A percentile compares a stretch with the other conserved stretches of the same genome.
Conservation (phyloP, 2,888 invertebrate species). For the Caenorhabditis japonica region DNA sequence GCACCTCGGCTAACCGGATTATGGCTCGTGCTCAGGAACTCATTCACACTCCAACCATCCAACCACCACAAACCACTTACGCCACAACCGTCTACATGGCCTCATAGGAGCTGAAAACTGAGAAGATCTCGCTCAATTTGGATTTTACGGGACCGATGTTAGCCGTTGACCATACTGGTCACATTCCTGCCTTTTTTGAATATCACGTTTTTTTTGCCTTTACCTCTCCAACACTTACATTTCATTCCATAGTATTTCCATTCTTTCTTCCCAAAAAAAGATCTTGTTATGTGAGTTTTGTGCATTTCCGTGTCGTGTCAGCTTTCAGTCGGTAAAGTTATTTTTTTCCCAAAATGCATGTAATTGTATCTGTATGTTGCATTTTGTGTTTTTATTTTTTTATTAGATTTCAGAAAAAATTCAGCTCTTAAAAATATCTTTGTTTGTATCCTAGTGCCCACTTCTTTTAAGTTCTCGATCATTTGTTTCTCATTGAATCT, state of each 20-base stretch:
- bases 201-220: background rate
- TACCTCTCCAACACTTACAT: conserved; percentile 14
- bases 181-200: background rate
- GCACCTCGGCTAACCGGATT: conserved; percentile 9
- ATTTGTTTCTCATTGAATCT: conserved; percentile 6
- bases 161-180: background rate
- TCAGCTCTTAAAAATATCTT: background rate
- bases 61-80: conserved; percentile 17
- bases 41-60: conserved; percentile 1
- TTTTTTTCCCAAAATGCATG: background rate
- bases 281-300: conserved; percentile 15
- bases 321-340: conserved; percentile 11
- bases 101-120: conserved; percentile 29
- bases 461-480: conserved; percentile 12
- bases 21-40: background rate
- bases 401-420: conserved; percentile 2
- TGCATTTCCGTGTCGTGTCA: conserved; percentile 31
- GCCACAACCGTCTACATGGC: conserved; percentile 20
- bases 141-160: conserved; percentile 21
- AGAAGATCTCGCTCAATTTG: conserved; percentile 39
- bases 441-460: conserved; percentile 31
- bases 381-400: background rate
- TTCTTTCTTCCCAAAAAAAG: too few species aligned
- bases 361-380: background rate
- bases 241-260: conserved; percentile 8